A percentile compares a stretch with the other conserved stretches of the same genome.
Conservation (phyloP, 2,797 vertebrate genomes). For the Danio albolineatus region DNA sequence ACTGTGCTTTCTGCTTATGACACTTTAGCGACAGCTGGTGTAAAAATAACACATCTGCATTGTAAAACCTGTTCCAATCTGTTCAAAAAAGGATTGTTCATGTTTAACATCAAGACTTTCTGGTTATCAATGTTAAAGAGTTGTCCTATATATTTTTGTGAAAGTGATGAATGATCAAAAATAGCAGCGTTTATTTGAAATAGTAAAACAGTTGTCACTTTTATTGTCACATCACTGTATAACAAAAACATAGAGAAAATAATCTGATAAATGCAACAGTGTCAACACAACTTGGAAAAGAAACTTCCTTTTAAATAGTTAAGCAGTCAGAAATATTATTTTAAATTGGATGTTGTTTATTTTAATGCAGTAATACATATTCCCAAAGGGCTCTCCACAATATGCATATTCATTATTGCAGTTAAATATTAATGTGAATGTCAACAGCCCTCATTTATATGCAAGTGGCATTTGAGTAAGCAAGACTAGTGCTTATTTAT, state of each 20-base stretch:
- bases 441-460: constrained; percentile 19
- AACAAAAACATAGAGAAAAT: too few relatives aligned
- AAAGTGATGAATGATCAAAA: neutral
- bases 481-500: constrained; percentile 9
- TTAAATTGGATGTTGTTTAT: constrained; percentile 7
- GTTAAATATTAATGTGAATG: constrained; percentile 7
- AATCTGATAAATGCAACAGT: too few relatives aligned
- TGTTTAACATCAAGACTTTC: neutral
- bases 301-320: neutral
- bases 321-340: neutral
- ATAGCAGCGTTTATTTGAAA: neutral
- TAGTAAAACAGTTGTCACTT: neutral
- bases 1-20: too few relatives aligned
- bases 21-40: too few relatives aligned
- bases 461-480: constrained; percentile 2
- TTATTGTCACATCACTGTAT: too few relatives aligned
- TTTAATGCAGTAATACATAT: constrained; percentile 7
- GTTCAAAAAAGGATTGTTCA: too few relatives aligned
- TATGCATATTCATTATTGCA: constrained; percentile 5
- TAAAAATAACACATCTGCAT: too few relatives aligned
- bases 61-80: too few relatives aligned
- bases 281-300: neutral
- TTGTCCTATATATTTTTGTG: neutral
- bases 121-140: neutral
- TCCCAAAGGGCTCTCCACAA: neutral